A percentile compares a stretch with the other conserved stretches of the same genome.
These are phyloP conservation scores for Schizopygopsis malacanthus DNA, from an alignment of 2,797 vertebrate species.

Conservation along the genomic window DNA sequence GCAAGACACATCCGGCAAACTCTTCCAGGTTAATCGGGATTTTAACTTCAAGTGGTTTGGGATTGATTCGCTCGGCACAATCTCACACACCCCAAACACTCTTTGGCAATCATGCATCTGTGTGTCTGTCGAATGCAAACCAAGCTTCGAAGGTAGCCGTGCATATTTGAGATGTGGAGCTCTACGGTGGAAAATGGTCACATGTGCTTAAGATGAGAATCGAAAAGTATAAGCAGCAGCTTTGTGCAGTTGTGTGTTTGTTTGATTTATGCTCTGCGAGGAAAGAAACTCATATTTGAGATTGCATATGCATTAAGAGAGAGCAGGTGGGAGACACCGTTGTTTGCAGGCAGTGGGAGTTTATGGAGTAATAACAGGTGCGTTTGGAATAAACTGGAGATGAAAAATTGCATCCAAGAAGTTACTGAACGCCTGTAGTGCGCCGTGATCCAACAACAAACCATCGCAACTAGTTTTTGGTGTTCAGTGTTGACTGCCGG, in stretches of 20 bases:
- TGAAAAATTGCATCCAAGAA: not conserved
- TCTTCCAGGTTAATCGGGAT: not conserved
- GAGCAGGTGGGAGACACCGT: not conserved
- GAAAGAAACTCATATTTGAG: not conserved
- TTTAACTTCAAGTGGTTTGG: conserved; percentile 9
- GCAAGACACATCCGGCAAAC: not conserved
- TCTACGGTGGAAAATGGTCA: too few relatives aligned
- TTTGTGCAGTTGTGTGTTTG: not conserved
- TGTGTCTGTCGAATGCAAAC: not conserved
- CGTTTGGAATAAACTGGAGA: not conserved
- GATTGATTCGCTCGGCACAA: not conserved
- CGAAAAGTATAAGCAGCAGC: not conserved
- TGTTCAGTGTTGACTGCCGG: not conserved
- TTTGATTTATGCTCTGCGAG: not conserved
- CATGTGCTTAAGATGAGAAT: not conserved
- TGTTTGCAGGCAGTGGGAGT: not conserved
- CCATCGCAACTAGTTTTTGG: not conserved
- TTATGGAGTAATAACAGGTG: not conserved
- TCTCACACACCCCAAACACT: not conserved
- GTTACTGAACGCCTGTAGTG: not conserved
- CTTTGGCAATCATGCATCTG: not conserved
- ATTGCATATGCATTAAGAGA: not conserved
- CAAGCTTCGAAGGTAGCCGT: not conserved
- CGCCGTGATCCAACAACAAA: not conserved
- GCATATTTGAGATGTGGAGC: not conserved